phyloP scores from a whole-genome alignment of 2,888 invertebrate species.

The Iphiclides podalirius region DNA sequence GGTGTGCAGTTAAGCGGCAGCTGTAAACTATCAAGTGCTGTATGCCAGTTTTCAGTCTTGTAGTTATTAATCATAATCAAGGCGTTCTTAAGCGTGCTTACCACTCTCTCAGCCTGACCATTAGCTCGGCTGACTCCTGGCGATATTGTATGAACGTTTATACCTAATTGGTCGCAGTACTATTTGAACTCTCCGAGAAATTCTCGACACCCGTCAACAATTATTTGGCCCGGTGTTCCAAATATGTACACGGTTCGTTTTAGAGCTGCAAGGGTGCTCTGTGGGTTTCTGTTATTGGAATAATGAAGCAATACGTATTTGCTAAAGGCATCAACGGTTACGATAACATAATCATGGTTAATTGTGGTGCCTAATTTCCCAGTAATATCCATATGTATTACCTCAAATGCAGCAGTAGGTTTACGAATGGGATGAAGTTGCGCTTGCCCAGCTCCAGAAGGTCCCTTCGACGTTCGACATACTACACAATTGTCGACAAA shows the following conservation, averaged over 20 bases:
- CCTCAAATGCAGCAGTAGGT: conserved; percentile 14
- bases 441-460: conserved; percentile 30
- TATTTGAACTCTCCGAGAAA: no score
- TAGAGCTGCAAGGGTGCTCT: background rate
- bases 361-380: conserved; percentile 27
- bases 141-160: conserved; percentile 26
- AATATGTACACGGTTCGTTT: background rate
- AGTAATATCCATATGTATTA: conserved; percentile 28
- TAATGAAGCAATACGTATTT: background rate
- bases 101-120: conserved; percentile 29
- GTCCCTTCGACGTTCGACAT: conserved; percentile 29
- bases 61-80: conserved; percentile 32
- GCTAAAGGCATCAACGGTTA: conserved; percentile 18
- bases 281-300: no score
- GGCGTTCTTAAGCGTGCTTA: conserved; percentile 30
- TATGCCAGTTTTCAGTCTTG: conserved; percentile 29
- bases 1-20: conserved; percentile 32
- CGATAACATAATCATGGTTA: conserved; percentile 29
- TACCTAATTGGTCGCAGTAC: conserved; percentile 27
- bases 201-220: background rate
- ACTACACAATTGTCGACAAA: conserved; percentile 27
- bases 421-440: conserved; percentile 28
- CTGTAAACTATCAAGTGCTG: conserved; percentile 28
- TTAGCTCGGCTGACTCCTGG: conserved; percentile 32
- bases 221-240: background rate